These are phyloP conservation scores for Lithobates sylvaticus DNA, from an alignment of 2,797 vertebrate genomes.

Conservation along the genomic window DNA sequence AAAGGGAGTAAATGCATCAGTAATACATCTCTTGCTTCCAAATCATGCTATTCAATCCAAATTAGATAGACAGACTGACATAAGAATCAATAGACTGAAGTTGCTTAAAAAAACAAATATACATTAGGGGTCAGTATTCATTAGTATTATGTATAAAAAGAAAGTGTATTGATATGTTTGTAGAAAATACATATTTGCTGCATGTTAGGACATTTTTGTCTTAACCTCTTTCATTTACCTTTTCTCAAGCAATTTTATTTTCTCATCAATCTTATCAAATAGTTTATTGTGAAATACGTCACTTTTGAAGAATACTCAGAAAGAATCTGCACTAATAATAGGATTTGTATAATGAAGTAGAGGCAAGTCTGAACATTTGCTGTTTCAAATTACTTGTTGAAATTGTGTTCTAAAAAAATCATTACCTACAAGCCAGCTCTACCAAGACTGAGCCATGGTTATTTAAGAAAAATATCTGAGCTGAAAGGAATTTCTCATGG, in stretches of 20 bases:
- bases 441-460: neutral
- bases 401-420: conserved; percentile 39
- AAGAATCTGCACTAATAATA: conserved; percentile 19
- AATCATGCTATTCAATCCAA: too few relatives aligned
- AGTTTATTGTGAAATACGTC: conserved; percentile 32
- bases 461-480: neutral
- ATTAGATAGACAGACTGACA: too few relatives aligned
- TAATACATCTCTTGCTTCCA: too few relatives aligned
- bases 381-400: conserved; percentile 25
- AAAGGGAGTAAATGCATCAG: too few relatives aligned
- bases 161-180: neutral
- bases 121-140: too few relatives aligned
- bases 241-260: neutral
- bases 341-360: neutral
- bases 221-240: neutral
- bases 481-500: neutral
- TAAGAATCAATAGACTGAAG: too few relatives aligned
- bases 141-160: too few relatives aligned
- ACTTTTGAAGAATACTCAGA: neutral
- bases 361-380: conserved; percentile 54
- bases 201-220: neutral
- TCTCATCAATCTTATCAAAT: neutral
- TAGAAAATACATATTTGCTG: neutral
- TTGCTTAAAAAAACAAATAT: too few relatives aligned
- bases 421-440: conserved; percentile 16